phyloP scores from a whole-genome alignment of 2,113 vertebrate species.

The Sardina pilchardus region DNA sequence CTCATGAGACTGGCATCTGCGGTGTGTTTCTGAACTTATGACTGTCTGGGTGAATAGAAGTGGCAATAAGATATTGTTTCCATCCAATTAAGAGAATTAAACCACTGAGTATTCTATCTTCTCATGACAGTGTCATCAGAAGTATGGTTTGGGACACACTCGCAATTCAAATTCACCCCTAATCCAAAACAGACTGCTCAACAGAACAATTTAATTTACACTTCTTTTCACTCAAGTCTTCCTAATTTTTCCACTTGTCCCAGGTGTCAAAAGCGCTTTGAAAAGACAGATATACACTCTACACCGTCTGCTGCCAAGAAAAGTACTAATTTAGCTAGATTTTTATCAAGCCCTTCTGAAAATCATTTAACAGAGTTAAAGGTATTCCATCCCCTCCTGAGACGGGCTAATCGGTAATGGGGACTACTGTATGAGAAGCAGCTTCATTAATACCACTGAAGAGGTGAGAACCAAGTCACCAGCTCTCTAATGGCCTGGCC shows the following conservation, averaged over 20 bases:
- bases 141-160: conserved; percentile 60
- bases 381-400: conserved; percentile 65
- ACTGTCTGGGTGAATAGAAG: neutral
- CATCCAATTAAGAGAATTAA: conserved; percentile 55
- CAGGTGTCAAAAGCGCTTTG: conserved; percentile 68
- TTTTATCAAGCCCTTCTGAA: conserved; percentile 59
- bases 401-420: conserved; percentile 72
- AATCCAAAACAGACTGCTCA: conserved; percentile 67
- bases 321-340: conserved; percentile 67
- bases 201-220: conserved; percentile 68
- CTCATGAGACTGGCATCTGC: neutral
- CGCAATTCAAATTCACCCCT: conserved; percentile 67
- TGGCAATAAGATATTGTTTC: neutral
- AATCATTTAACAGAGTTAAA: conserved; percentile 65
- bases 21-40: neutral
- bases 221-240: conserved; percentile 58
- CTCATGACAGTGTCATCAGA: conserved; percentile 47
- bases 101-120: conserved; percentile 67
- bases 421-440: neutral
- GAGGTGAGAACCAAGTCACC: conserved; percentile 4
- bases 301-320: conserved; percentile 63
- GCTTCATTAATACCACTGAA: neutral
- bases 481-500: neutral
- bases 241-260: conserved; percentile 58
- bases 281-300: conserved; percentile 67